phyloP scores from a whole-genome alignment of 2,113 vertebrate genomes.

The Etheostoma cragini region DNA sequence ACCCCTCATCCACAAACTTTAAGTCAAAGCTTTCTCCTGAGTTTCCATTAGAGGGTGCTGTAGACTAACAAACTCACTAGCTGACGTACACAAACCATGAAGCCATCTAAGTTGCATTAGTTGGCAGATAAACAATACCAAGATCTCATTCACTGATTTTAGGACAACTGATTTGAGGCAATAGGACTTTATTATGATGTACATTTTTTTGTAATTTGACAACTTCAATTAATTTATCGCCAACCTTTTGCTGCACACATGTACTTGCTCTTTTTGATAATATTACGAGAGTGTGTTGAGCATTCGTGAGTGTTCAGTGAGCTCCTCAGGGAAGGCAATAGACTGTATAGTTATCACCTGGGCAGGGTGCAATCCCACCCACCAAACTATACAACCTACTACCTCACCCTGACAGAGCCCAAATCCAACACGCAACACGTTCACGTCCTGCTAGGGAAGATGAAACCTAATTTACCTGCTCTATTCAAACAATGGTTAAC shows the following conservation, averaged over 20 bases:
- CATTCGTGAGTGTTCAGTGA: constrained; percentile 65
- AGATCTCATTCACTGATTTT: constrained; percentile 15
- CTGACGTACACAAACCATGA: constrained; percentile 13
- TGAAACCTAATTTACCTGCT: constrained; percentile 7
- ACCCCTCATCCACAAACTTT: neutral
- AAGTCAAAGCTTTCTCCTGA: neutral
- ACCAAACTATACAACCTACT: constrained; percentile 98
- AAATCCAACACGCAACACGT: constrained; percentile 36
- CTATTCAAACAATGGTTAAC: constrained; percentile 2
- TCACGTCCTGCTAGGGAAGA: neutral
- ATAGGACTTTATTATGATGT: constrained; percentile 62
- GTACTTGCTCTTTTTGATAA: constrained; percentile 3
- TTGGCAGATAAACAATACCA: constrained; percentile 2
- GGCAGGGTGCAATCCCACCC: constrained; percentile 90
- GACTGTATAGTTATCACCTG: constrained; percentile 97
- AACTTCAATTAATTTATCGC: constrained; percentile 9
- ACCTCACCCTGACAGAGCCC: constrained; percentile 89
- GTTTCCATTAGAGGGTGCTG: constrained; percentile 67
- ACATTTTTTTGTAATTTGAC: constrained; percentile 35
- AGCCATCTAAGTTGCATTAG: neutral
- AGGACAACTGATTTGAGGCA: constrained; percentile 34
- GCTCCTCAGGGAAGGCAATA: constrained; percentile 93
- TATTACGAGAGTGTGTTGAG: constrained; percentile 10
- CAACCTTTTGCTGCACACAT: constrained; percentile 4
- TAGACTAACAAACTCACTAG: constrained; percentile 26